Percentiles rank a stretch among this genome's conserved stretches.
phyloP scores from a whole-genome alignment of 2,113 vertebrate genomes.

The Capreolus pygargus region DNA sequence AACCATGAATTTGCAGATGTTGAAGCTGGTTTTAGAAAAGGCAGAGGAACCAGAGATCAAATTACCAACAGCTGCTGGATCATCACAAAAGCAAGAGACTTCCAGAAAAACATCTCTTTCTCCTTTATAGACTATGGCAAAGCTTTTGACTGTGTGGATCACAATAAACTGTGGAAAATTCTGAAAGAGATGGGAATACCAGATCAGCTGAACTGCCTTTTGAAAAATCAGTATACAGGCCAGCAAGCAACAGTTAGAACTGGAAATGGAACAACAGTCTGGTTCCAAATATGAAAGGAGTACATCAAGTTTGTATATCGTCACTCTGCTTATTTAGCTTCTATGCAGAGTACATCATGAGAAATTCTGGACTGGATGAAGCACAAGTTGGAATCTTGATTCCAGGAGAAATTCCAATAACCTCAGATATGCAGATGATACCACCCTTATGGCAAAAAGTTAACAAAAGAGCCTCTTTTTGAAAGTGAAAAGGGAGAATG shows the following conservation, averaged over 20 bases:
- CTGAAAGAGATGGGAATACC: neutral
- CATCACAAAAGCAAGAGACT: neutral
- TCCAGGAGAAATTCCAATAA: neutral
- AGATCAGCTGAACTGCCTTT: neutral
- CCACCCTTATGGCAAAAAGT: neutral
- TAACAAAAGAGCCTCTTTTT: neutral
- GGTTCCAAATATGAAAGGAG: neutral
- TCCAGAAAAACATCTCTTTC: neutral
- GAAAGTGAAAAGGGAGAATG: neutral
- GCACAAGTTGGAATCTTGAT: neutral
- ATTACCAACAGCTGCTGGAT: fast-evolving
- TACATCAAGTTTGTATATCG: neutral
- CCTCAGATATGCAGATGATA: neutral
- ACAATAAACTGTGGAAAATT: neutral
- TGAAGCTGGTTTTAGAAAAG: neutral
- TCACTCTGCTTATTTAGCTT: neutral
- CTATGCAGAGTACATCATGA: neutral
- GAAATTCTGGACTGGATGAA: neutral
- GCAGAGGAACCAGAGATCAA: neutral
- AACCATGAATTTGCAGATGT: neutral
- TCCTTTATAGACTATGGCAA: neutral
- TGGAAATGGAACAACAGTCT: neutral
- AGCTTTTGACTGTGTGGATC: neutral
- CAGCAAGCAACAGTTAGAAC: neutral
- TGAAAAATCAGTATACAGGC: neutral